phyloP scores from a whole-genome alignment of 1,140 invertebrate genomes.

The Drosophila lowei region DNA sequence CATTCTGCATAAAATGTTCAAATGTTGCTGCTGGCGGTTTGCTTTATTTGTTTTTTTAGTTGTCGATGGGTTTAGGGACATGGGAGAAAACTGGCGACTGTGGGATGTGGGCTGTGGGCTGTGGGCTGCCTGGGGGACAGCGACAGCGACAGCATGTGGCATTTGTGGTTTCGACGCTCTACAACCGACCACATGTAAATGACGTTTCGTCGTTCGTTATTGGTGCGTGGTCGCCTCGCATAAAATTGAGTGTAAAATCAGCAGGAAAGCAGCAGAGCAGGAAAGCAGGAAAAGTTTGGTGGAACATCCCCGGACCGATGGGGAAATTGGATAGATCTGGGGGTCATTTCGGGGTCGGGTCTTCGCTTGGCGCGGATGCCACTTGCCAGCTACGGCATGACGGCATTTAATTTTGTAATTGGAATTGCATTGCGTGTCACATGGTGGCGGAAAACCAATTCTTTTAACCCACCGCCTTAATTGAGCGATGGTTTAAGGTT shows the following conservation, averaged over 20 bases:
- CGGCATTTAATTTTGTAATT: conserved; percentile 77
- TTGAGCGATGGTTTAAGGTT: conserved; percentile 51
- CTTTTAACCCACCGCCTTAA: conserved; percentile 37
- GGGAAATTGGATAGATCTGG: no score
- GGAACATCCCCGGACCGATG: background rate
- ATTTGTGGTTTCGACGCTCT: conserved; percentile 81
- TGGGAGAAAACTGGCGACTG: conserved; percentile 8
- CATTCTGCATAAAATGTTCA: conserved; percentile 69
- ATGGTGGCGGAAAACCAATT: conserved; percentile 41
- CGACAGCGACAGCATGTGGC: conserved; percentile 67
- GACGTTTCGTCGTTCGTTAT: conserved; percentile 80
- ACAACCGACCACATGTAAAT: conserved; percentile 80
- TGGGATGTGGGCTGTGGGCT: background rate
- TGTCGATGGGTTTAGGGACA: conserved; percentile 21
- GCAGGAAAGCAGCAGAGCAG: conserved; percentile 14
- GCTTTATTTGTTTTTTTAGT: conserved; percentile 80
- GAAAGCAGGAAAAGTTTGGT: conserved; percentile 26
- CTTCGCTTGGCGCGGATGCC: conserved; percentile 29
- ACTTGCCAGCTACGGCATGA: conserved; percentile 44
- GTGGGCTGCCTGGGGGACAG: background rate
- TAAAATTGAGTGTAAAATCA: conserved; percentile 72
- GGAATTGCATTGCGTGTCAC: conserved; percentile 64
- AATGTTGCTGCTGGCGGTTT: conserved; percentile 69
- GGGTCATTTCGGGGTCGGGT: conserved; percentile 12
- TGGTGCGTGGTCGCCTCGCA: conserved; percentile 71